Conservation (phyloP, 1,140 invertebrate species). For the Drosophila repletoides region DNA sequence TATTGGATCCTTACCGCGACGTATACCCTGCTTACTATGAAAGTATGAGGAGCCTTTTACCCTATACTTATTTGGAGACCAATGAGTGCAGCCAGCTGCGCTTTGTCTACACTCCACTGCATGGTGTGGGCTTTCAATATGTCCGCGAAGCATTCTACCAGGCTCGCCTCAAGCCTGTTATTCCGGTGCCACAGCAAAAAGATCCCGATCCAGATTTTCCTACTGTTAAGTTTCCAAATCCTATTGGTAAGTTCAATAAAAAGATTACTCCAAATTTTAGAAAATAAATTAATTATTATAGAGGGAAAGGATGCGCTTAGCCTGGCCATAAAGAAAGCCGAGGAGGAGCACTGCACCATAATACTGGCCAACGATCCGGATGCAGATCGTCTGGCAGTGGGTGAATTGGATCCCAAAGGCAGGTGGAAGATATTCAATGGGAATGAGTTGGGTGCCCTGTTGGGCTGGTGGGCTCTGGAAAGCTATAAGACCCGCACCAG, state of each 20-base stretch:
- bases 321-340: constrained; percentile 92
- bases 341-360: constrained; percentile 87
- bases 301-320: constrained; percentile 94
- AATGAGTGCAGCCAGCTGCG: constrained; percentile 66
- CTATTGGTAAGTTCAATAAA: constrained; percentile 84
- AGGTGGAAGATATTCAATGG: constrained; percentile 97
- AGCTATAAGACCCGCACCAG: constrained; percentile 84
- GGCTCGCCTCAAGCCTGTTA: constrained; percentile 89
- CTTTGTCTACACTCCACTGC: constrained; percentile 94
- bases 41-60: constrained; percentile 21
- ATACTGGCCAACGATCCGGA: constrained; percentile 99
- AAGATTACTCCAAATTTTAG: neutral
- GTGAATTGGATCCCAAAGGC: constrained; percentile 87
- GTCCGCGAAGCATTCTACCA: constrained; percentile 90
- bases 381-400: constrained; percentile 96
- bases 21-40: constrained; percentile 48
- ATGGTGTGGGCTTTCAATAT: constrained; percentile 96
- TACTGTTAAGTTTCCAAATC: constrained; percentile 96
- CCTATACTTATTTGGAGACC: constrained; percentile 30
- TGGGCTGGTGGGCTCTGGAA: constrained; percentile 96
- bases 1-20: constrained; percentile 45
- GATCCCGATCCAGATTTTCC: constrained; percentile 98
- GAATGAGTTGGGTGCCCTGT: constrained; percentile 96
- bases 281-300: constrained; percentile 5
- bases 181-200: constrained; percentile 92